A percentile compares a stretch with the other conserved stretches of the same genome.
Conservation (phyloP, 2,888 invertebrate genomes). For the Vesta saturnalis region DNA sequence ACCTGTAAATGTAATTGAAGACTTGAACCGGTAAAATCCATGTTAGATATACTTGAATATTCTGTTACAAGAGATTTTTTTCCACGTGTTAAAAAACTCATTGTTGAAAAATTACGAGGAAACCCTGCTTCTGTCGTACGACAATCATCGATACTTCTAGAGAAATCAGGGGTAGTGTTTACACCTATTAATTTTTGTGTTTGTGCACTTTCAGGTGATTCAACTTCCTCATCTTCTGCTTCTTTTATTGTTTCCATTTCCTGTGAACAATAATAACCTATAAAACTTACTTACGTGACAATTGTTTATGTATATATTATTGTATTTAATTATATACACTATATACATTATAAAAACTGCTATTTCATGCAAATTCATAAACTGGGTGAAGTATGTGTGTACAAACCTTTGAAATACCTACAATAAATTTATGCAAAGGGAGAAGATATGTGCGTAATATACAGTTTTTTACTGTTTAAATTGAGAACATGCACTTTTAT, state of each 20-base stretch:
- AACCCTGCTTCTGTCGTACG: constrained; percentile 58
- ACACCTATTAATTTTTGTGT: constrained; percentile 52
- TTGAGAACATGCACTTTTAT: too few species aligned
- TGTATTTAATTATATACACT: not conserved
- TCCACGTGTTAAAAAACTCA: constrained; percentile 55
- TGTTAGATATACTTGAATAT: constrained; percentile 75
- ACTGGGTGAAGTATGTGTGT: not conserved
- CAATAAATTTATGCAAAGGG: not conserved
- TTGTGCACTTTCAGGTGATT: constrained; percentile 59
- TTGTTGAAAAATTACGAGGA: constrained; percentile 59
- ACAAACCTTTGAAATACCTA: not conserved
- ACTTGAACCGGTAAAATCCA: constrained; percentile 80
- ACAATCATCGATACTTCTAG: constrained; percentile 50
- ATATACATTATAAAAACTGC: not conserved
- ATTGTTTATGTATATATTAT: not conserved
- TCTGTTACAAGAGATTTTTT: constrained; percentile 69
- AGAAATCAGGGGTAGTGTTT: constrained; percentile 56
- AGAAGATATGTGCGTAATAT: too few species aligned
- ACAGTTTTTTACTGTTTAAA: too few species aligned
- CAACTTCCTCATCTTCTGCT: constrained; percentile 72
- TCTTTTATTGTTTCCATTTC: constrained; percentile 78
- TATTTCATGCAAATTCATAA: not conserved
- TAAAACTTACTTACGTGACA: not conserved
- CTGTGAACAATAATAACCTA: constrained; percentile 56
- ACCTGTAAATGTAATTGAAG: constrained; percentile 73